Conservation (phyloP, 2,113 vertebrate genomes). For the Rhombomys opimus region DNA sequence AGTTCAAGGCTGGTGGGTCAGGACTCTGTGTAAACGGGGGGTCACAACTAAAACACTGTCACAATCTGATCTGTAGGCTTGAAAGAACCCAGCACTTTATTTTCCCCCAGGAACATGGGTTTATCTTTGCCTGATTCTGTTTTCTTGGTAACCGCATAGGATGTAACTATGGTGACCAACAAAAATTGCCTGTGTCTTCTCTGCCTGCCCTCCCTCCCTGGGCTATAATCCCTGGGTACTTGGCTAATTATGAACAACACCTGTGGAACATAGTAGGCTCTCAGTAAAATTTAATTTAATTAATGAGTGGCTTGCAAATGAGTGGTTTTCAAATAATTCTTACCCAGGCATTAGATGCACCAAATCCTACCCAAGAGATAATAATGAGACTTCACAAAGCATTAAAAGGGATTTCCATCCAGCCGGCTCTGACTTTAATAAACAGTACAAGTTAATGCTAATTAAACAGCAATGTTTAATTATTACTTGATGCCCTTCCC, state of each 20-base stretch:
- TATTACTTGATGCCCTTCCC: neutral
- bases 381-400: constrained; percentile 31
- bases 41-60: neutral
- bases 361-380: neutral
- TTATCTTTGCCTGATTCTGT: neutral
- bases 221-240: neutral
- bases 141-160: neutral
- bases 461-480: constrained; percentile 54
- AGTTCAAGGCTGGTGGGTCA: neutral
- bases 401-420: constrained; percentile 33
- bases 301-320: constrained; percentile 14
- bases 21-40: neutral
- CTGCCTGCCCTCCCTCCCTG: neutral
- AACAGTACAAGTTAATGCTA: neutral
- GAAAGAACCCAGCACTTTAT: neutral
- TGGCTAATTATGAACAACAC: neutral
- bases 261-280: neutral
- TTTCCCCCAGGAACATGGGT: neutral
- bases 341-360: neutral
- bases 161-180: rapidly evolving
- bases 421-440: constrained; percentile 41
- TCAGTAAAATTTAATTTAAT: neutral
- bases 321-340: neutral
- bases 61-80: neutral
- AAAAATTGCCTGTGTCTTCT: rapidly evolving